Percentiles rank a stretch among this genome's conserved stretches.
These are phyloP conservation scores for Acheta domesticus DNA, from an alignment of 2,888 invertebrate species.

Conservation along the genomic window DNA sequence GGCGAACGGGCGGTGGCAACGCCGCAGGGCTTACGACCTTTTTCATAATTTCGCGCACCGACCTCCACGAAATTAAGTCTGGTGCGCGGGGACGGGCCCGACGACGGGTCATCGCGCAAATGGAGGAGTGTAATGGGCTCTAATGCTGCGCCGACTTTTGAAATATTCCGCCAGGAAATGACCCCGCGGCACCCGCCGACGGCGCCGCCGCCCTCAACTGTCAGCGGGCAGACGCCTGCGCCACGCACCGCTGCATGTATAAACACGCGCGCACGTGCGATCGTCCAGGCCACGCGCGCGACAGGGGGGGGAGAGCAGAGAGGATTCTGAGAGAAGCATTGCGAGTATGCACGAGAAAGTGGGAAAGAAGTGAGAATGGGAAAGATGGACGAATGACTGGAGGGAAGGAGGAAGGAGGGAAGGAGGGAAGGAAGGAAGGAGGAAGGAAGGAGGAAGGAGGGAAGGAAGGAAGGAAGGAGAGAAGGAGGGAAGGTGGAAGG, in stretches of 20 bases:
- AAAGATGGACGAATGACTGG: neutral
- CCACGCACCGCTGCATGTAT: no score
- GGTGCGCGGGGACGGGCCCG: neutral
- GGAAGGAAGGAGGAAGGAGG: accelerated
- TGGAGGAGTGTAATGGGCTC: neutral
- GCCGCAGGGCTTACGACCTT: neutral
- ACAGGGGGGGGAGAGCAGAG: neutral
- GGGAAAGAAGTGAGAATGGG: neutral
- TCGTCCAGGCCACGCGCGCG: no score
- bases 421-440: neutral
- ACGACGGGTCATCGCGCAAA: neutral
- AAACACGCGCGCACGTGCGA: no score
- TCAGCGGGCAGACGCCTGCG: no score
- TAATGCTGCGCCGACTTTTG: neutral
- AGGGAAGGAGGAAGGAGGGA: neutral
- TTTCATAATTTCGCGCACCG: conserved; percentile 18
- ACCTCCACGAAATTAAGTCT: neutral
- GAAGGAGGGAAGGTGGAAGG: no score
- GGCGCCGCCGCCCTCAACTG: no score
- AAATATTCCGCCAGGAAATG: conserved; percentile 1
- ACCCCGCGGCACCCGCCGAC: neutral
- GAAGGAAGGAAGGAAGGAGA: no score
- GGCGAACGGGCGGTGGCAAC: neutral
- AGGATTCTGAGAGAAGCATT: neutral
- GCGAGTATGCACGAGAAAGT: neutral